Evolutionary conservation across 2,888 invertebrate species (phyloP), one percentile per base, ranked within the genome.

Genomic region (Saturnia pavonia): DNA sequence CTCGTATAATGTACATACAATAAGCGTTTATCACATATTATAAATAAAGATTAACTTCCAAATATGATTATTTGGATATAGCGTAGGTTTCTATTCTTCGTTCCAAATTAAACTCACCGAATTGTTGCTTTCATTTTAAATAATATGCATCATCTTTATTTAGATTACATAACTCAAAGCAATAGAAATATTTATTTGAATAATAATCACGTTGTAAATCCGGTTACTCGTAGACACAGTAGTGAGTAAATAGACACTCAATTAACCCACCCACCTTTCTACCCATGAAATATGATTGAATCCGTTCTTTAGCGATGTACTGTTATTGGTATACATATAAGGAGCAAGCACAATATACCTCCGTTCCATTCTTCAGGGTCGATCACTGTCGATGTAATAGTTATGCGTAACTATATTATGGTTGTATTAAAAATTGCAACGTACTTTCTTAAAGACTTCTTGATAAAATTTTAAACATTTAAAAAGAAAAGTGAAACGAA

Each of bases 321-420:
- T 27, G 27, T 80, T 82, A 81, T 77, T 77, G 74, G 81, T 77
- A 74, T 80, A 88, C 85, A 84, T 83, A 88, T 85, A 89, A 79
- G 88, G 88, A 75, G 82, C 76, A 80, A 77, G 78, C 79, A 80
- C 82, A 84, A 82, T 80, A 79, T 76, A 79, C 75, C 76, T 78
- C 77, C 75, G 78, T 72, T 82, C 57, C 57, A 27, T 60, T 80
- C 82, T 81, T 82, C 83, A 85, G 82, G 85, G 87, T 84, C 86
- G 84, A 86, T 60, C 27, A 27, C 25, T 60, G 57, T 54, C 22
- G 22, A 54, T 80, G 83, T 83, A 88, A 86, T 81, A 81, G 80
- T 82, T 80, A 78, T 82, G 82, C 86, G 81, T 85, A 76, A 77
- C 76, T 77, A 71, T 73, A 75, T 73, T 71, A 73, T 68, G 67